Base-by-base conservation (phyloP, 2,888 invertebrate genomes). In the Cerceris rybyensis region DNA sequence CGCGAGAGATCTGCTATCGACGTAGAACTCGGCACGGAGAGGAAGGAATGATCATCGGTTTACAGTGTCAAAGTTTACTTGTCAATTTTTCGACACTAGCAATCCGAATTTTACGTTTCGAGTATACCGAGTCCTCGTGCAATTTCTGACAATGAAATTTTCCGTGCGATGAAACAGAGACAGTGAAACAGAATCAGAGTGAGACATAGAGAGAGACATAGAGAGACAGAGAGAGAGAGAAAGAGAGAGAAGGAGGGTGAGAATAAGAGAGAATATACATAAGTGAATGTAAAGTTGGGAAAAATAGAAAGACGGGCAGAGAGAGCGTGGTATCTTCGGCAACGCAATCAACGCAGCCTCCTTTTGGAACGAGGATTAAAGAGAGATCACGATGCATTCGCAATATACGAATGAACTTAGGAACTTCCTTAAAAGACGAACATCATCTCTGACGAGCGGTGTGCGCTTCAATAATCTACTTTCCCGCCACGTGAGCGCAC, bases 391-490 rank as follows among this genome's bases (percentile, higher is more conserved):
- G 63, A 67, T 50, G 70, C 67, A 64, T 52, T 67, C 72, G 68
- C 66, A 65, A 72, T 49, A 73, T 61, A 55, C 61, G 61, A 64
- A 61, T 68, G 64, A 78, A 72, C 64, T 55, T 74, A 70, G 74
- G 70, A 80, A 70, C 74, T 79, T 74, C 74, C 59, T 70, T 42
- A 66, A 78, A 58, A 59, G 74, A 64, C 66, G 55, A 80, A 80
- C 74, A 70, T 70, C 79, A 79, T 70, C 69, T 67, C 66, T 63
- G 73, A 66, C 46, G 61, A 70, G 67, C 41, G 60, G 43, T 17
- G 60, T 28, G 43, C 63, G 42, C 46, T 61, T 50, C 14, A 59
- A 28, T 57, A 64, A 78, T 54, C 43, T 57, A 70, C 70, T 41
- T 42, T 60, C 43, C 42, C 43, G 13, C 42, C 66, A 59, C 70